Percentiles rank a stretch among this genome's conserved stretches.
Evolutionary conservation across 2,113 vertebrate genomes (phyloP).

Genomic region (Mastomys coucha): DNA sequence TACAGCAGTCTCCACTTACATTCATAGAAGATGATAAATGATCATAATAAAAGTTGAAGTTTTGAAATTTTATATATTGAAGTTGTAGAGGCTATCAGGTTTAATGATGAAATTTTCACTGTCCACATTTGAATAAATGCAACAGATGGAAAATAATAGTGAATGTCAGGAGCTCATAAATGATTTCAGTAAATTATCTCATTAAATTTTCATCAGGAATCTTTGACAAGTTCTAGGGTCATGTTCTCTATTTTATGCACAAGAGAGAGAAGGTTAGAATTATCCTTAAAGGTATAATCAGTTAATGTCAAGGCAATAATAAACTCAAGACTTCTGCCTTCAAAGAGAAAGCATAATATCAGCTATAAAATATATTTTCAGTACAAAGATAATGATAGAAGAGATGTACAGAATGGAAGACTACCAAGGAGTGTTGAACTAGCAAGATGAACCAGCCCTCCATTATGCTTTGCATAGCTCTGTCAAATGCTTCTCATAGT

Average conservation of each 20-base stretch:
- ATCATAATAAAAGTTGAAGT: neutral
- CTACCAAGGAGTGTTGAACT: too few relatives aligned
- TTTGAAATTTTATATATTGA: conserved; percentile 3
- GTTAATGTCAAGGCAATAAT: neutral
- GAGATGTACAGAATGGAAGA: neutral
- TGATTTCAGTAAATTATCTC: neutral
- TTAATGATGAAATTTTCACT: neutral
- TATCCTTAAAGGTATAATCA: neutral
- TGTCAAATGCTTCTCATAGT: neutral
- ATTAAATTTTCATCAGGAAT: neutral
- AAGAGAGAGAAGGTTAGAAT: conserved; percentile 9
- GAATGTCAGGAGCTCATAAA: conserved; percentile 36
- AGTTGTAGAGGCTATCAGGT: neutral
- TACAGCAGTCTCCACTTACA: neutral
- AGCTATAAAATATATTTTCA: neutral
- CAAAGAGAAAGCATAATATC: neutral
- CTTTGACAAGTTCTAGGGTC: neutral
- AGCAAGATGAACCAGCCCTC: neutral
- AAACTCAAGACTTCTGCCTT: neutral
- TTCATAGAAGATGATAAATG: neutral
- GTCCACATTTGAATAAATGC: neutral
- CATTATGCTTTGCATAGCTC: neutral
- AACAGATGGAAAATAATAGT: neutral
- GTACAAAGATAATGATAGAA: neutral
- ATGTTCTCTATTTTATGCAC: neutral